Evolutionary conservation across 2,797 vertebrate genomes (phyloP).

Genomic region (Sarcophilus harrisii): DNA sequence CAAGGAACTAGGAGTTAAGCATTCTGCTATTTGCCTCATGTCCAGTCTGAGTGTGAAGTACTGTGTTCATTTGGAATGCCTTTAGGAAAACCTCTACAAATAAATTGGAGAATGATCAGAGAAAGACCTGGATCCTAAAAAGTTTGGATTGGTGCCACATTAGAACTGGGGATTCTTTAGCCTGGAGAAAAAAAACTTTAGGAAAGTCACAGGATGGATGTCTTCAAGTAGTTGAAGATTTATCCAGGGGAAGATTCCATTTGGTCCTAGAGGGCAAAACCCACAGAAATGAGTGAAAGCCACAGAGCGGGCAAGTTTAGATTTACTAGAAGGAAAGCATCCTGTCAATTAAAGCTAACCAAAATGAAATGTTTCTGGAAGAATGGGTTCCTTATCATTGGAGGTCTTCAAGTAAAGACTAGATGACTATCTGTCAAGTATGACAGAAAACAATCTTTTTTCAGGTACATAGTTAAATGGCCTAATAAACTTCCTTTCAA

Average conservation of each 20-base stretch:
- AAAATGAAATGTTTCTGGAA: background rate
- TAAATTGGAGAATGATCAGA: background rate
- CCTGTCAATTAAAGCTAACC: background rate
- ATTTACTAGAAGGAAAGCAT: background rate
- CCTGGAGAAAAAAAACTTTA: background rate
- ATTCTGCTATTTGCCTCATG: background rate
- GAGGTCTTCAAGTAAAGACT: background rate
- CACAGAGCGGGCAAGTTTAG: background rate
- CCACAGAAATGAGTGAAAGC: background rate
- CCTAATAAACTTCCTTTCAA: background rate
- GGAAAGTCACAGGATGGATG: background rate
- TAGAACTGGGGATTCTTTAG: background rate
- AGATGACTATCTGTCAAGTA: background rate
- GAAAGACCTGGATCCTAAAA: background rate
- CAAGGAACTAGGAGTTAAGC: background rate
- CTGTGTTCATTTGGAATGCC: background rate
- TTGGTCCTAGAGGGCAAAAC: background rate
- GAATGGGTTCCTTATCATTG: background rate
- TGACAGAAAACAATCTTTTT: background rate
- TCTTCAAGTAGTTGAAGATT: background rate
- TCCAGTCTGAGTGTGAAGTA: background rate
- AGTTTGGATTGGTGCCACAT: background rate
- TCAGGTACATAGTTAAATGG: background rate
- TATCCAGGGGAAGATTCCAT: background rate
- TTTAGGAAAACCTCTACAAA: background rate